These are phyloP conservation scores for Pseudochirops corinnae DNA, from an alignment of 2,797 vertebrate genomes.

Conservation along the genomic window DNA sequence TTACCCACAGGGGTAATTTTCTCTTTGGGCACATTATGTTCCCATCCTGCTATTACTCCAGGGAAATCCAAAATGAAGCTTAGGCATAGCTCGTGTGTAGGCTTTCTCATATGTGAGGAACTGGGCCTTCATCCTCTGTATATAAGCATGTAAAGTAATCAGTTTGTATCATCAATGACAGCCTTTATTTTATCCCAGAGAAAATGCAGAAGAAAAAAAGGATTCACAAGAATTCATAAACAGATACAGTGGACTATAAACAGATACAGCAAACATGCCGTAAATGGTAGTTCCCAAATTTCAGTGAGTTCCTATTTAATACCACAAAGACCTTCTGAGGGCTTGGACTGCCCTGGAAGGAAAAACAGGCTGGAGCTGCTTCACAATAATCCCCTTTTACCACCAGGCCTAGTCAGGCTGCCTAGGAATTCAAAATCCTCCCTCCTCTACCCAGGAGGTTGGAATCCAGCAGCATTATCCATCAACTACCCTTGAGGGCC, in stretches of 20 bases:
- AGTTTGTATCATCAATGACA: background rate
- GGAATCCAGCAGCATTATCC: background rate
- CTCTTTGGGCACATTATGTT: background rate
- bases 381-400: background rate
- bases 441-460: background rate
- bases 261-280: background rate
- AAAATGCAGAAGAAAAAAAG: background rate
- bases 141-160: background rate
- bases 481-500: background rate
- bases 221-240: background rate
- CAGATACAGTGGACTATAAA: background rate
- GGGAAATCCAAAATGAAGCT: background rate
- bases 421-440: background rate
- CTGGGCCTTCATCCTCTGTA: background rate
- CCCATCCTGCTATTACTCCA: background rate
- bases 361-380: background rate
- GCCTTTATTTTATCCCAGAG: background rate
- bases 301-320: background rate
- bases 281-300: background rate
- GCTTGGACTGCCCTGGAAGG: background rate
- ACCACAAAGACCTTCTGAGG: background rate
- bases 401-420: background rate
- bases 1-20: background rate
- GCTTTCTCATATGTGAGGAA: background rate
- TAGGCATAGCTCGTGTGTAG: background rate